phyloP scores from a whole-genome alignment of 2,113 vertebrate species.

The Microcebus jonahi region DNA sequence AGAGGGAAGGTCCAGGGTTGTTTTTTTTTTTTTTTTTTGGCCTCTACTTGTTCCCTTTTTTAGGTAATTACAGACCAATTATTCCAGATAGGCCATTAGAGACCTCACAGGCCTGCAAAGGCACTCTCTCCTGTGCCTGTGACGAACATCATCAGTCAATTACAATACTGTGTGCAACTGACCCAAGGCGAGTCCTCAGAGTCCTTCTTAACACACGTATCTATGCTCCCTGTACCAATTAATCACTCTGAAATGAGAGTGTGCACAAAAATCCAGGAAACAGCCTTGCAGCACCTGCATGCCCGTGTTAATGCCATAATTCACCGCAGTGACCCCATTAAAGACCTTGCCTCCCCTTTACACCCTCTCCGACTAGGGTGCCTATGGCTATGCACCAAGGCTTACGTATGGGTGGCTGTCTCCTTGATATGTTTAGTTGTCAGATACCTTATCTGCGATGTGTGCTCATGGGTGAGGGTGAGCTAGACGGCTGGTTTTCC shows the following conservation, averaged over 20 bases:
- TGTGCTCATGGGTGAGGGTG: background rate
- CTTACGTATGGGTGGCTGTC: background rate
- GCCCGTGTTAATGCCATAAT: background rate
- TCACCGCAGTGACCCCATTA: background rate
- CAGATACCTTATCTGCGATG: background rate
- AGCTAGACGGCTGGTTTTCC: background rate
- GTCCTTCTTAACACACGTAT: background rate
- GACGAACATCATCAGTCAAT: background rate
- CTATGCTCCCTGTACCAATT: background rate
- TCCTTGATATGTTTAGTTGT: background rate
- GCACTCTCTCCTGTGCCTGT: background rate
- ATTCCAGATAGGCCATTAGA: background rate
- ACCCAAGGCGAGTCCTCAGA: background rate
- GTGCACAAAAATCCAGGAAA: background rate
- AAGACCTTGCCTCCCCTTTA: background rate
- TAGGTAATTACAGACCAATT: background rate
- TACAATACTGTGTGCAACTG: background rate
- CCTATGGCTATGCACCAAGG: fast-evolving
- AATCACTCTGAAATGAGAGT: background rate
- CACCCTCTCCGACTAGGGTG: background rate
- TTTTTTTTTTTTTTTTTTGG: background rate
- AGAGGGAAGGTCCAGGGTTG: background rate
- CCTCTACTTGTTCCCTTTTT: background rate
- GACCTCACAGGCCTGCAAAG: background rate
- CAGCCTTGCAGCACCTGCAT: fast-evolving